Evolutionary conservation across 1,140 invertebrate genomes (phyloP).

Genomic region (Oedothorax gibbosus): DNA sequence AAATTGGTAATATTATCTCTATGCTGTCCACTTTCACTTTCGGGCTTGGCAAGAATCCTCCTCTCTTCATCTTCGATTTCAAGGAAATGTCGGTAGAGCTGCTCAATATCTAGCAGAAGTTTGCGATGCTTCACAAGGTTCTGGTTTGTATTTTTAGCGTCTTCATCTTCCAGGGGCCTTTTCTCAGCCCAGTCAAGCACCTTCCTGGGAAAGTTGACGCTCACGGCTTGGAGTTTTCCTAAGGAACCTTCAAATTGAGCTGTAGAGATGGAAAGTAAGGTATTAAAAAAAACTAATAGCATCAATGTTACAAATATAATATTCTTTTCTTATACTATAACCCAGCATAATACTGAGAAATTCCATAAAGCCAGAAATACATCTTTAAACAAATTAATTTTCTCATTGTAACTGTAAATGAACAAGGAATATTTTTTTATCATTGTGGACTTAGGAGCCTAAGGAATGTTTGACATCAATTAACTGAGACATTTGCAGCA

Average conservation of each 20-base stretch:
- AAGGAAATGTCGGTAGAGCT: conserved; percentile 59
- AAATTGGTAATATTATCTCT: conserved; percentile 46
- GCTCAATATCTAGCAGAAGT: conserved; percentile 63
- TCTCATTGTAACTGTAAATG: too few species aligned
- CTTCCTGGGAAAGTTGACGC: conserved; percentile 87
- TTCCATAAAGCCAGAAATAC: too few species aligned
- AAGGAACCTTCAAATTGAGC: conserved; percentile 92
- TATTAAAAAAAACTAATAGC: too few species aligned
- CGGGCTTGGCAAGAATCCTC: conserved; percentile 63
- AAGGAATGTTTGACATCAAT: too few species aligned
- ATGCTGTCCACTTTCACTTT: conserved; percentile 51
- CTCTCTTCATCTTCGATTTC: conserved; percentile 71
- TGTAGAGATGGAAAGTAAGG: not conserved
- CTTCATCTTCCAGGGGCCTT: conserved; percentile 65
- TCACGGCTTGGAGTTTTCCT: conserved; percentile 80
- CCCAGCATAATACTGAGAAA: too few species aligned
- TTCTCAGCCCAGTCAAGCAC: conserved; percentile 83
- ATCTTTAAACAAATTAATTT: too few species aligned
- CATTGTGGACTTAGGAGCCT: too few species aligned
- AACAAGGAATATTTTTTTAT: too few species aligned
- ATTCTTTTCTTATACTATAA: too few species aligned
- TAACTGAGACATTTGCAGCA: too few species aligned
- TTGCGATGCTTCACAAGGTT: conserved; percentile 63
- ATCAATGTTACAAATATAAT: too few species aligned
- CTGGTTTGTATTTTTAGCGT: conserved; percentile 68